phyloP scores from a whole-genome alignment of 2,888 invertebrate genomes.

The Sicus ferrugineus region DNA sequence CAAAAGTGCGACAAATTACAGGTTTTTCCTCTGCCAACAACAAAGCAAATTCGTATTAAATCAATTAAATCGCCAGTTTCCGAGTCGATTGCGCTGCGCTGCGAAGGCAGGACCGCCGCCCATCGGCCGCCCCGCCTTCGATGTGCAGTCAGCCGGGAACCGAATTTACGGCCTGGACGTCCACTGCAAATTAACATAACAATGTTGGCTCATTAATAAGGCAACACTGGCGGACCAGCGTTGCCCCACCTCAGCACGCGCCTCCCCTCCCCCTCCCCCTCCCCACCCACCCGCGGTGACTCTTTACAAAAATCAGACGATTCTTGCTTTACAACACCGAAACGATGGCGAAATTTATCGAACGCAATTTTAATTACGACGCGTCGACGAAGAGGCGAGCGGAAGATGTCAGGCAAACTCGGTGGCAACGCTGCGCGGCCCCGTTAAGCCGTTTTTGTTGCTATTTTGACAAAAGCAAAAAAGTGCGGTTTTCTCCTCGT shows the following conservation, averaged over 20 bases:
- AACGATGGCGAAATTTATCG: constrained; percentile 9
- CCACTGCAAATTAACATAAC: constrained; percentile 57
- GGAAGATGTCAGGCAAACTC: constrained; percentile 18
- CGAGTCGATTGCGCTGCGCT: neutral
- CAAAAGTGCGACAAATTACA: no score
- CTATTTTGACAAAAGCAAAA: no score
- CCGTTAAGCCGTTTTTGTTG: no score
- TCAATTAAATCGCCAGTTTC: neutral
- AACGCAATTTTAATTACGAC: constrained; percentile 52
- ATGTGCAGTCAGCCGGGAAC: constrained; percentile 10
- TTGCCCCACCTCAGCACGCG: neutral
- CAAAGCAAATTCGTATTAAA: constrained; percentile 44
- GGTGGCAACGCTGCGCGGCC: neutral
- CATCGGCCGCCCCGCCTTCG: neutral
- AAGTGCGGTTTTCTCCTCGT: no score
- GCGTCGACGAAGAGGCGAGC: constrained; percentile 41
- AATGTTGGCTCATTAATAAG: constrained; percentile 60
- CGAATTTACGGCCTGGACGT: neutral
- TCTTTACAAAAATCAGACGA: neutral
- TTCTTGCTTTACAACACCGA: constrained; percentile 41
- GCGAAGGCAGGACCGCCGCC: neutral
- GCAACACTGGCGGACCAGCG: neutral
- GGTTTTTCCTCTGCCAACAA: no score
- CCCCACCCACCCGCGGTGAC: neutral
- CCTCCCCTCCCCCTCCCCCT: neutral